Evolutionary conservation across 2,888 invertebrate species (phyloP).

Genomic region (Leptinotarsa tumamoca): DNA sequence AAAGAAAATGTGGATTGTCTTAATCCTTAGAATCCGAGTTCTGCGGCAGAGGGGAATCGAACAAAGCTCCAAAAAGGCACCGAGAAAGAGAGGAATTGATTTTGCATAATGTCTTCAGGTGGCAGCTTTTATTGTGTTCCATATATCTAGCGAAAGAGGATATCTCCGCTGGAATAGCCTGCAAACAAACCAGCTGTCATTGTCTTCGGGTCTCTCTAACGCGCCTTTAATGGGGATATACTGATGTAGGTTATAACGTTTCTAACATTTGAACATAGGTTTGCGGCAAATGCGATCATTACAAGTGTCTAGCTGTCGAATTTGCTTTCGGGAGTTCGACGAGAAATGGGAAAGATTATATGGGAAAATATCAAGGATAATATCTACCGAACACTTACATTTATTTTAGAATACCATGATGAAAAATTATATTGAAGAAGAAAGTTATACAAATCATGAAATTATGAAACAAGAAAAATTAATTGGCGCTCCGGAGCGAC

Average conservation of each 20-base stretch:
- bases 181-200: conserved; percentile 66
- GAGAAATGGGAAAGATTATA: not conserved
- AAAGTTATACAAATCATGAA: no score
- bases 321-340: conserved; percentile 3
- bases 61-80: conserved; percentile 58
- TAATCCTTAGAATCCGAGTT: conserved; percentile 64
- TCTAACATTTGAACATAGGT: not conserved
- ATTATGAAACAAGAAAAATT: no score
- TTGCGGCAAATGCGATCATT: conserved; percentile 32
- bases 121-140: conserved; percentile 67
- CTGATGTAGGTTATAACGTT: conserved; percentile 52
- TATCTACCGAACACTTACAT: no score
- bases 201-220: conserved; percentile 61
- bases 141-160: conserved; percentile 64
- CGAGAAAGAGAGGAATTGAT: conserved; percentile 66
- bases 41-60: conserved; percentile 59
- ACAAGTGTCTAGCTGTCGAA: conserved; percentile 28
- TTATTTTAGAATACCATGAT: no score
- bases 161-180: conserved; percentile 63
- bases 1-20: conserved; percentile 58
- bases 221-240: conserved; percentile 63
- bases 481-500: no score
- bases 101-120: conserved; percentile 70
- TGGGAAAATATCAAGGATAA: not conserved
- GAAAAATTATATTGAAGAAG: no score